Conservation (phyloP, 2,888 invertebrate genomes). For the Thalpophila matura region DNA sequence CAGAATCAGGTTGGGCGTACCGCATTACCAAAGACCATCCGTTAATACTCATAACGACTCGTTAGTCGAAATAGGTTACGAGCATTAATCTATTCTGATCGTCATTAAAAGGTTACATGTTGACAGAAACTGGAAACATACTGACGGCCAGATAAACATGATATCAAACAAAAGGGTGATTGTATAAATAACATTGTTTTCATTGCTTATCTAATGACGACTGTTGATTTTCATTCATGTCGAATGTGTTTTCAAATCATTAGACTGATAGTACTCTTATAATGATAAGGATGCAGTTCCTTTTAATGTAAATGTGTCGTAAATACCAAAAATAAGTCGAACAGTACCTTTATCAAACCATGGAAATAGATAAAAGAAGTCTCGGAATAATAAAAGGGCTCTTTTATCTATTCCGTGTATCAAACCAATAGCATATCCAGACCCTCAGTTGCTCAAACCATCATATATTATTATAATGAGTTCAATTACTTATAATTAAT, state of each 20-base stretch:
- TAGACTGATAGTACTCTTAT: background rate
- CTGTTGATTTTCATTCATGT: background rate
- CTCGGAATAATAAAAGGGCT: too few relatives aligned
- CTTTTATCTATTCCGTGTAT: too few relatives aligned
- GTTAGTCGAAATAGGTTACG: background rate
- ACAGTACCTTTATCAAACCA: too few relatives aligned
- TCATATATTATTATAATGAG: too few relatives aligned
- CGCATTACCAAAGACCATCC: background rate
- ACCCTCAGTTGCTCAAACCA: too few relatives aligned
- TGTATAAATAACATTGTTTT: background rate
- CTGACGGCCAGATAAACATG: conserved; percentile 4
- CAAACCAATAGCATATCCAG: too few relatives aligned
- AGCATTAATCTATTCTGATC: conserved; percentile 7
- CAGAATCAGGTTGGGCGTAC: background rate
- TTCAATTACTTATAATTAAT: too few relatives aligned
- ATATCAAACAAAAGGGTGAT: conserved; percentile 17
- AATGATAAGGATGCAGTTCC: background rate
- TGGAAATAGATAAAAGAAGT: too few relatives aligned
- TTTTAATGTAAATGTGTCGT: too few relatives aligned
- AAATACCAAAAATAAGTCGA: too few relatives aligned
- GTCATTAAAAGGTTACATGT: background rate
- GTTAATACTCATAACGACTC: background rate
- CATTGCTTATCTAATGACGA: background rate
- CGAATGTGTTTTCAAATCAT: background rate
- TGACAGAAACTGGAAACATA: background rate